Percentiles rank a stretch among this genome's conserved stretches.
phyloP scores from a whole-genome alignment of 2,888 invertebrate species.

The Archaeoteleia sp. region DNA sequence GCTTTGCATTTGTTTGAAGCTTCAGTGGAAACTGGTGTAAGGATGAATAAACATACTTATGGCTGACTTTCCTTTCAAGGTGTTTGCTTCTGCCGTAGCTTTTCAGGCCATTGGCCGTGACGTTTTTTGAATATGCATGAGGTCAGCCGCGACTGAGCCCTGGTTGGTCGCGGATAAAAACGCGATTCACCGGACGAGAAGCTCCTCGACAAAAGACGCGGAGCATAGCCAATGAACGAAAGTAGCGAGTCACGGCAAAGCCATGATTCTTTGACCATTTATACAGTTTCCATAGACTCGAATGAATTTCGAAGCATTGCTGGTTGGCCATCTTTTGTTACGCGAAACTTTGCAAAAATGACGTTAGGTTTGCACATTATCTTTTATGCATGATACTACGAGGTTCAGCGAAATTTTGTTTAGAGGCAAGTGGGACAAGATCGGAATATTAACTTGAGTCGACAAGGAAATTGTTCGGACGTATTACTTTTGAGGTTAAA shows the following conservation, averaged over 20 bases:
- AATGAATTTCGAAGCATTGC: constrained; percentile 10
- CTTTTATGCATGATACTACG: no score
- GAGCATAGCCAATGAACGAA: constrained; percentile 15
- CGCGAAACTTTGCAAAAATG: no score
- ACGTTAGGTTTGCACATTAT: no score
- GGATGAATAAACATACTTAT: constrained; percentile 35
- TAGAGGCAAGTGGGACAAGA: no score
- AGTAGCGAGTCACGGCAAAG: constrained; percentile 1
- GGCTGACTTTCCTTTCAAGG: constrained; percentile 25
- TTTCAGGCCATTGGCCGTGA: constrained; percentile 37
- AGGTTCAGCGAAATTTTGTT: no score
- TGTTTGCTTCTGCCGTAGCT: constrained; percentile 25
- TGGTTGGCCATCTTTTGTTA: constrained; percentile 5
- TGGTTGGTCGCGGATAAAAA: constrained; percentile 24
- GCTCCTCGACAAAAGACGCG: constrained; percentile 12
- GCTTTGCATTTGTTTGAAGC: constrained; percentile 23
- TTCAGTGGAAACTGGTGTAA: constrained; percentile 22
- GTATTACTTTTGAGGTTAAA: no score
- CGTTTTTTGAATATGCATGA: constrained; percentile 43
- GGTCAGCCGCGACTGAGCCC: constrained; percentile 29
- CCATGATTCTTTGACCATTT: constrained; percentile 1
- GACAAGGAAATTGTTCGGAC: no score
- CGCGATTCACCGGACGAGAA: constrained; percentile 11
- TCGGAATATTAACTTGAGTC: no score
- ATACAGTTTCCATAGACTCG: neutral